Percentiles rank a stretch among this genome's conserved stretches.
Evolutionary conservation across 2,113 vertebrate genomes (phyloP).

Genomic region (Crocuta crocuta): DNA sequence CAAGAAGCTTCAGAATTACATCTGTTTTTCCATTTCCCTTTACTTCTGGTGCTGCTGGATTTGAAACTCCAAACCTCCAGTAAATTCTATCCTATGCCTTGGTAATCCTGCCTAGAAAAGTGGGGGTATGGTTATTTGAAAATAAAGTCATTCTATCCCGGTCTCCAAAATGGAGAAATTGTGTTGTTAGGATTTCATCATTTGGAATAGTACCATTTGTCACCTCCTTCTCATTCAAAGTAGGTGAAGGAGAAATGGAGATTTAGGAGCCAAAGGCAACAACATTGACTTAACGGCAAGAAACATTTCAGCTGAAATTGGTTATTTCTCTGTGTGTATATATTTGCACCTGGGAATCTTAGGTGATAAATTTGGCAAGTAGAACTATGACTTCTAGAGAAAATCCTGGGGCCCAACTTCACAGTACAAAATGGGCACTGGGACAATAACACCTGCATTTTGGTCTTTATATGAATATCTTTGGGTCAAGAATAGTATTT

Average conservation of each 20-base stretch:
- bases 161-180: not conserved
- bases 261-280: slow-evolving; percentile 54
- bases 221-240: slow-evolving; percentile 26
- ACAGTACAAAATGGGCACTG: not conserved
- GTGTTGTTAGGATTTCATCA: not conserved
- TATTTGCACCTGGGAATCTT: slow-evolving; percentile 45
- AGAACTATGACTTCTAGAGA: slow-evolving; percentile 27
- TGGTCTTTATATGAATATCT: not conserved
- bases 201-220: not conserved
- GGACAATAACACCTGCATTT: slow-evolving; percentile 27
- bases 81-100: not conserved
- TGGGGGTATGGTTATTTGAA: not conserved
- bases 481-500: not conserved
- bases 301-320: not conserved
- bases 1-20: slow-evolving; percentile 19
- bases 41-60: not conserved
- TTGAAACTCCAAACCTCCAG: not conserved
- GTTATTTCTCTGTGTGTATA: not conserved
- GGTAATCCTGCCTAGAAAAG: not conserved
- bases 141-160: not conserved
- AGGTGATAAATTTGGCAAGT: slow-evolving; percentile 48
- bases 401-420: not conserved
- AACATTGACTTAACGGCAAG: slow-evolving; percentile 20
- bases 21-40: slow-evolving; percentile 46
- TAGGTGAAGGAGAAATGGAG: not conserved